These are phyloP conservation scores for Nerophis ophidion DNA, from an alignment of 2,113 vertebrate species.

Conservation along the genomic window DNA sequence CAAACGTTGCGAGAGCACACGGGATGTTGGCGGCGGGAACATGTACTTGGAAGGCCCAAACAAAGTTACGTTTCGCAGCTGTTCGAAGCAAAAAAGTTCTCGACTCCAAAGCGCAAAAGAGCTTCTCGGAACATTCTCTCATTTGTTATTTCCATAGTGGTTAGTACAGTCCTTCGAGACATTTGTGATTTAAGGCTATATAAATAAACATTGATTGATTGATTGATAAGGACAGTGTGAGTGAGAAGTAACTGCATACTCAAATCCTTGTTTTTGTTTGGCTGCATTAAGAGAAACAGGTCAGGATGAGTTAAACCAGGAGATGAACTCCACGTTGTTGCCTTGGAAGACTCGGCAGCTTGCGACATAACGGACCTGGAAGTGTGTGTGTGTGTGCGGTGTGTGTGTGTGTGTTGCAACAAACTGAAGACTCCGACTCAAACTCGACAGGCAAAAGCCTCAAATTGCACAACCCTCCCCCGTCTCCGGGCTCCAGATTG, in stretches of 20 bases:
- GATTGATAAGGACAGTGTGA: constrained; percentile 26
- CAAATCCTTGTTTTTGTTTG: constrained; percentile 38
- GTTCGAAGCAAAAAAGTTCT: constrained; percentile 21
- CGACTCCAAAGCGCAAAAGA: constrained; percentile 22
- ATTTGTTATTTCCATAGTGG: constrained; percentile 32
- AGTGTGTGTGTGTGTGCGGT: too few species aligned
- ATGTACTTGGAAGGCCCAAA: constrained; percentile 9
- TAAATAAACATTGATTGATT: too few species aligned
- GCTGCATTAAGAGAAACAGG: constrained; percentile 50
- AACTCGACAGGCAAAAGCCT: constrained; percentile 41
- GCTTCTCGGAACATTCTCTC: constrained; percentile 5
- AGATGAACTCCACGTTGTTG: constrained; percentile 10
- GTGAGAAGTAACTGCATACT: constrained; percentile 39
- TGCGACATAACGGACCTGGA: constrained; percentile 20
- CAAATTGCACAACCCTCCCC: constrained; percentile 18
- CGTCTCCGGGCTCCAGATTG: constrained; percentile 25
- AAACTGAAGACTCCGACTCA: constrained; percentile 28
- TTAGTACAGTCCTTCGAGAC: too few species aligned
- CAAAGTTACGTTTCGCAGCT: constrained; percentile 30
- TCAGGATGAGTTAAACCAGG: constrained; percentile 44
- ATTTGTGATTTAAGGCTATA: too few species aligned
- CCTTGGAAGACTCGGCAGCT: constrained; percentile 25
- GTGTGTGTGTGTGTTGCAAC: too few species aligned
- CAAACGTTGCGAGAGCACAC: constrained; percentile 5
- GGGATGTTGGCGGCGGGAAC: constrained; percentile 21